A percentile compares a stretch with the other conserved stretches of the same genome.
phyloP scores from a whole-genome alignment of 2,113 vertebrate genomes.

The Ariopsis seemanni region DNA sequence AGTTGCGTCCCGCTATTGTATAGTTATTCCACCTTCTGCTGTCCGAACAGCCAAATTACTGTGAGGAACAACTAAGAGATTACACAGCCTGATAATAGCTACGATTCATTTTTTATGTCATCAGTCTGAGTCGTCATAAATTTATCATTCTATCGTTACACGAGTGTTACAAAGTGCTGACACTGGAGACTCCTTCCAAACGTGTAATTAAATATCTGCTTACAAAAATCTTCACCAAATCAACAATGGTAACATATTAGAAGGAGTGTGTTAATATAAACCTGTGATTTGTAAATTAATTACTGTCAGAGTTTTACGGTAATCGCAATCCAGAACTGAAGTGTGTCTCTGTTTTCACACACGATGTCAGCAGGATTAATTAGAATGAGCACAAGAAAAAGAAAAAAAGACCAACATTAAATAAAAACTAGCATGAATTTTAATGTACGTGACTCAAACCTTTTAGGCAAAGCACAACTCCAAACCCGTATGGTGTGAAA shows the following conservation, averaged over 20 bases:
- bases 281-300: background rate
- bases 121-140: too few relatives aligned
- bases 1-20: too few relatives aligned
- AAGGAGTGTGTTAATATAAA: background rate
- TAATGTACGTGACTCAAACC: background rate
- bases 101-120: too few relatives aligned
- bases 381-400: background rate
- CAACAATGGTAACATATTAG: background rate
- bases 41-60: too few relatives aligned
- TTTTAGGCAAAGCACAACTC: background rate
- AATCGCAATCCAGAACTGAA: background rate
- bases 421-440: background rate
- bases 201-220: background rate
- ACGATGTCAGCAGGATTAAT: background rate
- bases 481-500: background rate
- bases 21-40: too few relatives aligned
- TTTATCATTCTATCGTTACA: too few relatives aligned
- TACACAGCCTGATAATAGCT: too few relatives aligned
- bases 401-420: background rate
- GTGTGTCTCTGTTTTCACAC: background rate
- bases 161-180: background rate
- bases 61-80: too few relatives aligned
- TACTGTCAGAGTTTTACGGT: background rate
- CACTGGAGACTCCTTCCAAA: background rate
- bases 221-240: too few relatives aligned